These are phyloP conservation scores for Tenthredo livida DNA, from an alignment of 2,888 invertebrate genomes.

Conservation along the genomic window DNA sequence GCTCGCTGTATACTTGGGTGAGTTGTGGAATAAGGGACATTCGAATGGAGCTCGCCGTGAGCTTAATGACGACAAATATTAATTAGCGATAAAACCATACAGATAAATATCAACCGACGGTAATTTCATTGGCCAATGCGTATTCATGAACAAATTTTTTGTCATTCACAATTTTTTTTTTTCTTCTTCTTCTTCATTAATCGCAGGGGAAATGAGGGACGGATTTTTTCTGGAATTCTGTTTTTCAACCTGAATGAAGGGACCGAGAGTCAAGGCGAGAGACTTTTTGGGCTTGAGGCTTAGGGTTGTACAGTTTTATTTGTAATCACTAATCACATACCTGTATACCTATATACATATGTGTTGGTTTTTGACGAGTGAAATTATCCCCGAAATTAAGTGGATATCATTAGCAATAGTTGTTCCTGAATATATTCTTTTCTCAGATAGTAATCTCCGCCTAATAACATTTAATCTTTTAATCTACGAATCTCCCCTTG, in stretches of 20 bases:
- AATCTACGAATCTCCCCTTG: conserved; percentile 12
- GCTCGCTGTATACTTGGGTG: neutral
- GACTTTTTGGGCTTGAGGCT: neutral
- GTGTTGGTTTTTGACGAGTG: conserved; percentile 22
- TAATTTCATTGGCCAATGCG: neutral
- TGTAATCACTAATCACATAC: too few species aligned
- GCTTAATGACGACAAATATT: conserved; percentile 75
- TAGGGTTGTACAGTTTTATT: neutral
- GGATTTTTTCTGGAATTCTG: neutral
- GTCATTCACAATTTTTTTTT: too few species aligned
- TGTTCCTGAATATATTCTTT: conserved; percentile 35
- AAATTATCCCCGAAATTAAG: conserved; percentile 34
- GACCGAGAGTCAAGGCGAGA: neutral
- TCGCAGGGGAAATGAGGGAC: neutral
- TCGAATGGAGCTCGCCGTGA: neutral
- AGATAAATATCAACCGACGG: conserved; percentile 59
- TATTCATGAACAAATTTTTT: conserved; percentile 29
- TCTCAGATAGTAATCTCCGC: conserved; percentile 9
- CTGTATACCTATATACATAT: too few species aligned
- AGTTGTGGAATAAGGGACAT: neutral
- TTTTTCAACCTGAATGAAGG: neutral
- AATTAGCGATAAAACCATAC: conserved; percentile 69
- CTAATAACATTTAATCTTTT: conserved; percentile 43
- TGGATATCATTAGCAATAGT: conserved; percentile 46
- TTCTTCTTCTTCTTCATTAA: neutral